Percentiles rank a stretch among this genome's conserved stretches.
These are phyloP conservation scores for Sinella curviseta DNA, from an alignment of 1,140 invertebrate genomes.

Conservation along the genomic window DNA sequence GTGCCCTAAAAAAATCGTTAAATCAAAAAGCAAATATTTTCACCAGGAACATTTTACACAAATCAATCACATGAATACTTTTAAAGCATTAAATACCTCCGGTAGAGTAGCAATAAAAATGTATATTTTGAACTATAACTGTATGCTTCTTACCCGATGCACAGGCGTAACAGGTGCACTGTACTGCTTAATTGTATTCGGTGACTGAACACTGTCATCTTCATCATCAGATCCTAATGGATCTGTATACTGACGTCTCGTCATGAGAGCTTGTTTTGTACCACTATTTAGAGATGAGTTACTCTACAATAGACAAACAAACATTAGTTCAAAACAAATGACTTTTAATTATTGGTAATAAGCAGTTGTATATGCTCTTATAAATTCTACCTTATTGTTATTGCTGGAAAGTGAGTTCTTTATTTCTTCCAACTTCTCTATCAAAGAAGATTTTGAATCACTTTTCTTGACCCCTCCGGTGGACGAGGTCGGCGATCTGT, in stretches of 20 bases:
- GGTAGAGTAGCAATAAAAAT: neutral
- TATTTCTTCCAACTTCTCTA: constrained; percentile 45
- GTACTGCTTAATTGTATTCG: constrained; percentile 31
- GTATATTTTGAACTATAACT: neutral
- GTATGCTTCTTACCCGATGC: constrained; percentile 25
- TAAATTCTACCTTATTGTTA: constrained; percentile 41
- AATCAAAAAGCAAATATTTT: neutral
- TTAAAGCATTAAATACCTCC: neutral
- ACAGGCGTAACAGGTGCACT: constrained; percentile 40
- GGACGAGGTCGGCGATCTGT: constrained; percentile 30
- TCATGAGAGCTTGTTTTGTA: constrained; percentile 65
- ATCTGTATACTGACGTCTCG: constrained; percentile 79
- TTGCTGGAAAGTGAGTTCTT: constrained; percentile 46
- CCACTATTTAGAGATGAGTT: constrained; percentile 41
- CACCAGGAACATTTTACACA: neutral
- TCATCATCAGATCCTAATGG: constrained; percentile 90
- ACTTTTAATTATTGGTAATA: too few species aligned
- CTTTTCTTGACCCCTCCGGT: constrained; percentile 34
- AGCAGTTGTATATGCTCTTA: neutral
- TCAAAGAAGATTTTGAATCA: constrained; percentile 33
- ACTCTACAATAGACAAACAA: constrained; percentile 21
- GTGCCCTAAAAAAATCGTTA: constrained; percentile 17
- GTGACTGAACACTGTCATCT: constrained; percentile 60
- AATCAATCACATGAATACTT: neutral
- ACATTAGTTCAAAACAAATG: neutral